Conservation (phyloP, 1,140 invertebrate species). For the Teleopsis dalmanni region DNA sequence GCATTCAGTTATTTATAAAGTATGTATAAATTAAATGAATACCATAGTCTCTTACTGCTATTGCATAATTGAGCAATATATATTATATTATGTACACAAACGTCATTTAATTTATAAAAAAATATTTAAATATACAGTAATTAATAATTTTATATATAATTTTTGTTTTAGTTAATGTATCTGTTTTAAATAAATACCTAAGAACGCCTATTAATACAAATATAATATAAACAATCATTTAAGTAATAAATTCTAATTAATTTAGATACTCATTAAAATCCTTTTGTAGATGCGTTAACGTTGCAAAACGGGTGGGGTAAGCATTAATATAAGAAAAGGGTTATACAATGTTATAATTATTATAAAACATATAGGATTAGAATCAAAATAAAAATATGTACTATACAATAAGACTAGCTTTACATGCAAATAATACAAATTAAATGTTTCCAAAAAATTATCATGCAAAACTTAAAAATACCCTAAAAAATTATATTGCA, state of each 20-base stretch:
- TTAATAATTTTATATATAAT: background rate
- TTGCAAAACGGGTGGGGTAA: conserved; percentile 30
- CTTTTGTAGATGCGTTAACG: conserved; percentile 28
- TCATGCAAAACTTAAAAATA: no score
- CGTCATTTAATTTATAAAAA: background rate
- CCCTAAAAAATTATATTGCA: no score
- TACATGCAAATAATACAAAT: background rate
- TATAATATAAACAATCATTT: background rate
- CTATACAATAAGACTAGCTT: background rate
- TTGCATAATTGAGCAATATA: background rate
- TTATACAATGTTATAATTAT: conserved; percentile 9
- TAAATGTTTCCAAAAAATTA: background rate
- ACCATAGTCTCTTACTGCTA: no score
- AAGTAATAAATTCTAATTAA: conserved; percentile 18
- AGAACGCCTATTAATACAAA: background rate
- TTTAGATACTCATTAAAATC: conserved; percentile 45
- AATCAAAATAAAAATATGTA: background rate
- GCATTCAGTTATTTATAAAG: no score
- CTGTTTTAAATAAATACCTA: background rate
- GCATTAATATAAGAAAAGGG: conserved; percentile 40
- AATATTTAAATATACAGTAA: background rate
- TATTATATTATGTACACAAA: background rate
- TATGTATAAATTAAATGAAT: background rate
- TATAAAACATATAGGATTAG: background rate
- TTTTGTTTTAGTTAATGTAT: background rate